Base-by-base conservation (phyloP, 2,113 vertebrate species). In the Malurus cyaneus region DNA sequence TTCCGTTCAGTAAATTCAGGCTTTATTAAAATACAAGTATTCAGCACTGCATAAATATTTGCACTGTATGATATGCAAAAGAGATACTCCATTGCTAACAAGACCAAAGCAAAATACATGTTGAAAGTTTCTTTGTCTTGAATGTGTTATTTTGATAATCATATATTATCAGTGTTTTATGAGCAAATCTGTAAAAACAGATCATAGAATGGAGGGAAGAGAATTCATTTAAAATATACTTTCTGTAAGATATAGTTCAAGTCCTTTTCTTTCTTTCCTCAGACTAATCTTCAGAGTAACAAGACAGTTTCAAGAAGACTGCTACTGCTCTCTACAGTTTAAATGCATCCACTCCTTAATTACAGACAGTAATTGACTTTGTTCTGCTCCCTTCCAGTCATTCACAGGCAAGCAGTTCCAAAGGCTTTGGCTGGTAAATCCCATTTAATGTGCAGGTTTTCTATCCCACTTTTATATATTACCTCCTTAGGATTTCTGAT, bases 251-350 rank as follows among this genome's bases (percentile, higher is more conserved):
- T 92, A 95, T 50, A 97, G 96, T 96, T 97, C 97, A 96, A 89
- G 97, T 97, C 89, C 92, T 92, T 96, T 93, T 73, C 97, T 97
- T 97, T 96, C 96, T 93, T 97, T 96, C 96, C 96, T 97, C 91
- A 94, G 95, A 95, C 96, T 97, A 96, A 97, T 98, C 97, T 98
- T 97, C 92, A 80, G 92, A 96, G 96, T 96, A 97, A 94, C 96
- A 80, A 97, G 96, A 96, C 97, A 91, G 97, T 98, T 97, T 99
- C 98, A 98, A 98, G 98, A 99, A 99, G 99, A 98, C 98, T 99
- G 98, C 99, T 99, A 98, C 99, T 99, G 99, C 99, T 99, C 99
- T 99, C 99, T 99, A 98, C 99, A 99, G 99, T 99, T 98, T 97
- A 98, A 99, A 98, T 81, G 97, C 97, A 97, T 98, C 98, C 98